Evolutionary conservation across 2,797 vertebrate genomes (phyloP), one percentile per base, ranked within the genome.

Genomic region (Myiotriccus ornatus): DNA sequence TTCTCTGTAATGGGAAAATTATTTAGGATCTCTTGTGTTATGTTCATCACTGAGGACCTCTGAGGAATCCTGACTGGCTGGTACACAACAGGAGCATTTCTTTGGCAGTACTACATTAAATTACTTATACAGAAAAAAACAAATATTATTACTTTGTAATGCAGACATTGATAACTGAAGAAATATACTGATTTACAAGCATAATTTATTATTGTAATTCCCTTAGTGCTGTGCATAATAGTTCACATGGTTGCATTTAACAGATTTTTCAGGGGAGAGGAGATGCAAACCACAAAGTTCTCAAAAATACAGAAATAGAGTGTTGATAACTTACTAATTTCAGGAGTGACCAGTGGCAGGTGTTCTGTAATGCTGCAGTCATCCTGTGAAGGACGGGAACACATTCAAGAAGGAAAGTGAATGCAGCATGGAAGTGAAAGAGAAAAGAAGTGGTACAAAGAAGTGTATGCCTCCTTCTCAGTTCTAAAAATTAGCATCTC

Each of bases 71-170:
- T 60, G 16, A 27, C 23, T 23, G 37, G 6, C 30, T 87, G 43
- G 10, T 56, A 24, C 7, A n/a, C 0, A 0, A 46, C 10, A 60
- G 27, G 24, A 10, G 57, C 39, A 34, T 17, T 73, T 71, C 46
- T 83, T 69, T 81, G 57, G 8, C 23, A 76, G 10, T 37, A 34
- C 10, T 76, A 9, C 23, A 23, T 47, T 57, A 41, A n/a, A 62
- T 39, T 63, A 16, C 41, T 78, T 55, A 52, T 14, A 64, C 3
- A 30, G 32, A 7, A 78, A 68, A 44, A 92, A 47, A 14, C 5
- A 67, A 68, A 70, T 57, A 8, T 37, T 19, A 32, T 3, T 46
- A 37, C 6, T 52, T 83, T 59, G 32, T 3, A 79, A 67, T 55
- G 21, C 37, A 57, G n/a, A 57, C 10, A 41, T 41, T 89, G 46